These are phyloP conservation scores for Oophaga pumilio DNA, from an alignment of 2,113 vertebrate species.

Conservation along the genomic window DNA sequence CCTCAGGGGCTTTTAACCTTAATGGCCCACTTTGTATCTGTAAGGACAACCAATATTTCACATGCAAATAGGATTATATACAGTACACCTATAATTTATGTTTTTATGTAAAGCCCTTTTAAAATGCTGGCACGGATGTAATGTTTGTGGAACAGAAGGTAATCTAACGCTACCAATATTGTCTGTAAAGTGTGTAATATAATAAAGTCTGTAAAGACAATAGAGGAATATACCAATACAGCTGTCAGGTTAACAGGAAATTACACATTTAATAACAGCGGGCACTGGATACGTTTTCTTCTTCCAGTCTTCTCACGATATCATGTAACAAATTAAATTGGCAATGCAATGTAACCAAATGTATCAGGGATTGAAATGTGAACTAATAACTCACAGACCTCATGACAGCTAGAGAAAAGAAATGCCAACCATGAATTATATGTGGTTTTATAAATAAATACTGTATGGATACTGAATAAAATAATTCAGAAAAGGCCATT, in stretches of 20 bases:
- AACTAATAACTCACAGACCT: not conserved
- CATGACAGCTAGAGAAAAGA: not conserved
- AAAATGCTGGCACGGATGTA: not conserved
- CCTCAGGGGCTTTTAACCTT: not conserved
- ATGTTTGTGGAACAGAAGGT: not conserved
- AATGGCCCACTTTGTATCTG: not conserved
- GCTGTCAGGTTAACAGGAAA: constrained; percentile 5
- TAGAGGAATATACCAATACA: not conserved
- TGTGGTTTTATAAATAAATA: not conserved
- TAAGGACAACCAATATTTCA: not conserved
- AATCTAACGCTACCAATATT: not conserved
- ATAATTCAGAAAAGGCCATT: too few species aligned
- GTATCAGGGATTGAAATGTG: not conserved
- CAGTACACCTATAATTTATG: not conserved
- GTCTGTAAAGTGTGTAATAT: not conserved
- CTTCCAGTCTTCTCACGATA: not conserved
- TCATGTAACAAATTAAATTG: constrained; percentile 32
- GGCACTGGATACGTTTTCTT: not conserved
- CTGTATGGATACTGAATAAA: not conserved
- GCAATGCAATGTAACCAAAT: not conserved
- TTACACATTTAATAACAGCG: not conserved
- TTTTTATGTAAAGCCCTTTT: not conserved
- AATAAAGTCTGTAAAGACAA: not conserved
- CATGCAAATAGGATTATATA: not conserved
- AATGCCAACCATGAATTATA: not conserved